Conservation (phyloP, 2,113 vertebrate genomes). For the Nematolebias whitei region DNA sequence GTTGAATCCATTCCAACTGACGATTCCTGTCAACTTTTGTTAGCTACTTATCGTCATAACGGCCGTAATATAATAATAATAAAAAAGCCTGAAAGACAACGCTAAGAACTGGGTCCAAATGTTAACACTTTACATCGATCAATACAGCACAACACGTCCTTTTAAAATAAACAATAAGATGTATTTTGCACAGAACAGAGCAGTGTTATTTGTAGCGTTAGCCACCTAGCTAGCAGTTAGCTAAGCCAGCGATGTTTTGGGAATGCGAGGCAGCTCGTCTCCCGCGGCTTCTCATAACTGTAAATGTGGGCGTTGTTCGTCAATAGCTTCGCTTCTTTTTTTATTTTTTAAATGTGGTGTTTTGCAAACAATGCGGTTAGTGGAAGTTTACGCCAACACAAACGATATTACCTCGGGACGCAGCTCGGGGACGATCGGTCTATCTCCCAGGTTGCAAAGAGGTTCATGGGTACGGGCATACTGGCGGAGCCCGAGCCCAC, state of each 20-base stretch:
- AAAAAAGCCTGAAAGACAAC: too few relatives aligned
- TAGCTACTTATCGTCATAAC: conserved; percentile 39
- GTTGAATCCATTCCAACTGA: neutral
- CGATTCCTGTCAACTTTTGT: conserved; percentile 50
- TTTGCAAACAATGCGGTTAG: conserved; percentile 11
- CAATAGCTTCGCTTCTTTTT: neutral
- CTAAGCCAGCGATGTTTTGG: conserved; percentile 49
- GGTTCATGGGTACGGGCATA: conserved; percentile 83
- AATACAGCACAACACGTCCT: neutral
- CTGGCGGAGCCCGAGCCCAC: conserved; percentile 66
- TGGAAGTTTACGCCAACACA: neutral
- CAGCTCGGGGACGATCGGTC: conserved; percentile 85
- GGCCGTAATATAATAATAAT: neutral
- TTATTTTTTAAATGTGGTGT: conserved; percentile 6
- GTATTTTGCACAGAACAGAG: conserved; percentile 14
- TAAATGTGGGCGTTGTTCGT: conserved; percentile 56
- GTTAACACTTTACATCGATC: neutral
- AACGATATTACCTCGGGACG: conserved; percentile 77
- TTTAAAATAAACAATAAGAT: neutral
- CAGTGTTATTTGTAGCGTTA: conserved; percentile 62
- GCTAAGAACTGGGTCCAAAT: neutral
- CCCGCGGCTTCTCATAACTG: conserved; percentile 11
- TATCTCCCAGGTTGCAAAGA: conserved; percentile 85
- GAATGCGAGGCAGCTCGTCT: conserved; percentile 39
- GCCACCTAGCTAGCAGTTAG: conserved; percentile 58